Percentiles rank a stretch among this genome's conserved stretches.
Conservation (phyloP, 2,797 vertebrate genomes). For the Sorex maritimensis region DNA sequence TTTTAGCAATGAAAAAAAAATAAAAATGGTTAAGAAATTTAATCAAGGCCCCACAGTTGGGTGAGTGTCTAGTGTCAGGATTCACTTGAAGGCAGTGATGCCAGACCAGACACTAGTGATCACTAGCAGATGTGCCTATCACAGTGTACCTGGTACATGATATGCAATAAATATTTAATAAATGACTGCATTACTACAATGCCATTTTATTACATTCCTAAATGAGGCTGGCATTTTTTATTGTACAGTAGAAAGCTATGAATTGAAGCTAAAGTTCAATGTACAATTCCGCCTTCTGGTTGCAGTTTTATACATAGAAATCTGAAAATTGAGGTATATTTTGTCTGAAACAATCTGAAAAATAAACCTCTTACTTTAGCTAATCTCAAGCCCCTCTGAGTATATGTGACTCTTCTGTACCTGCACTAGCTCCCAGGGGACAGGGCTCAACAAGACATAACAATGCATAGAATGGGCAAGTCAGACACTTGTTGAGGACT, state of each 20-base stretch:
- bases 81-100: background rate
- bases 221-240: conserved; percentile 63
- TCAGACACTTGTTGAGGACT: background rate
- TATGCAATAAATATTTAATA: conserved; percentile 52
- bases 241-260: conserved; percentile 25
- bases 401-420: background rate
- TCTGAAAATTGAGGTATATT: conserved; percentile 51
- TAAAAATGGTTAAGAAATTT: background rate
- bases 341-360: conserved; percentile 35
- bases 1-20: background rate
- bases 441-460: background rate
- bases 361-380: conserved; percentile 42
- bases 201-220: background rate
- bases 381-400: conserved; percentile 17
- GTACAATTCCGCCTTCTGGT: conserved; percentile 6
- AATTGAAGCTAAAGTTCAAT: conserved; percentile 62
- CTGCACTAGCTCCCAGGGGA: background rate
- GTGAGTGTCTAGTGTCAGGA: conserved; percentile 4
- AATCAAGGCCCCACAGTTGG: background rate
- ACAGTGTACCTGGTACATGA: background rate
- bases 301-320: conserved; percentile 45
- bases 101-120: background rate
- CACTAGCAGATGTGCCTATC: background rate
- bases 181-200: conserved; percentile 28
- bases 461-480: background rate